Base-by-base conservation (phyloP, 2,797 vertebrate genomes). In the Limnodromus scolopaceus region DNA sequence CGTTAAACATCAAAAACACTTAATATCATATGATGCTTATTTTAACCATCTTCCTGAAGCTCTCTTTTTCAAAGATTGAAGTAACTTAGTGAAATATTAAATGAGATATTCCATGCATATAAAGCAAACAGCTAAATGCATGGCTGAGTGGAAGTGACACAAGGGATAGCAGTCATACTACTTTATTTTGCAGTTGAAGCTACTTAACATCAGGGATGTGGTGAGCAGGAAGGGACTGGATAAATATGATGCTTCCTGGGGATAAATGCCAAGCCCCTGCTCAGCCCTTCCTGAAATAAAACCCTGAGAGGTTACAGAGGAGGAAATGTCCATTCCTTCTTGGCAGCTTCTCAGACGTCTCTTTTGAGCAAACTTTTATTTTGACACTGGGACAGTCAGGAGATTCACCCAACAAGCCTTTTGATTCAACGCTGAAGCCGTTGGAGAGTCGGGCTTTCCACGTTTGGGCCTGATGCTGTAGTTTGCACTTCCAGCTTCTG, bases 241-340 rank as follows among this genome's bases (percentile, higher is more conserved):
- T 75, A 92, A 87, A 24, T n/a, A 30, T 51, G 46, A 91, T 88
- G 78, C 66, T 89, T 95, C 83, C 38, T 86, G 64, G 46, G 79
- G 57, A 94, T 69, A 96, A 92, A 82, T 68, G 74, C 74, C 82
- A 87, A 53, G 36, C 25, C n/a, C 27, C 76, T 49, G 48, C 36
- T 84, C 83, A 94, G 89, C 34, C 30, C 46, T 89, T 89, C 87
- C 81, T 88, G 65, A 91, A 86, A 95, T 65, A 68, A 92, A 89
- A 77, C 16, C 34, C 54, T 83, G 32, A 27, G 66, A 71, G 24
- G 28, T 68, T 82, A 55, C 30, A 65, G 39, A 51, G 28, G 25
- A 91, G 72, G 36, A 92, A 90, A 76, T 76, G 25, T 91, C 61
- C 49, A 11, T 83, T 86, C 41, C 22, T 82, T 91, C 58, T 77